A percentile compares a stretch with the other conserved stretches of the same genome.
phyloP scores from a whole-genome alignment of 2,113 vertebrate genomes.

The Dasyornis broadbenti region DNA sequence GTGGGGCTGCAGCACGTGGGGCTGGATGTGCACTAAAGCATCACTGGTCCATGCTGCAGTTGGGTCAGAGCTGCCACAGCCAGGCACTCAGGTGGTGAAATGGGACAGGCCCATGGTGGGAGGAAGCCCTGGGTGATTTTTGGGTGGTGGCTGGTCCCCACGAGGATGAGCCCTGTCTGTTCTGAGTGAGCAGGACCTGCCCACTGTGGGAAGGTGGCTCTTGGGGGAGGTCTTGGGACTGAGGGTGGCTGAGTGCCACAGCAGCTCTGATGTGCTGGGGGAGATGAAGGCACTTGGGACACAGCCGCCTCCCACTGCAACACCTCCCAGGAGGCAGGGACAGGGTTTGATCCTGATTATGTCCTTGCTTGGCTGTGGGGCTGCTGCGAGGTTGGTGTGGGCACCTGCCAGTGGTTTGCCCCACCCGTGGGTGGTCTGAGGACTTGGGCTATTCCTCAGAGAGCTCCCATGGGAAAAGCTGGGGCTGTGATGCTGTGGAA shows the following conservation, averaged over 20 bases:
- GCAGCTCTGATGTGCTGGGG: background rate
- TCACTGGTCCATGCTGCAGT: rapidly evolving
- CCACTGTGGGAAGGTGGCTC: background rate
- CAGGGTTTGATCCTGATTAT: rapidly evolving
- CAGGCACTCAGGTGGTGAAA: background rate
- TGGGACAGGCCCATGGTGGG: rapidly evolving
- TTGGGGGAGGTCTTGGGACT: background rate
- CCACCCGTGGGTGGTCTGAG: background rate
- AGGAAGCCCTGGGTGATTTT: background rate
- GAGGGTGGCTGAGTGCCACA: rapidly evolving
- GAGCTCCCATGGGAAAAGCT: background rate
- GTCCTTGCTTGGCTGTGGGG: background rate
- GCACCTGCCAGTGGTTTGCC: background rate
- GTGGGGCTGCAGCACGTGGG: rapidly evolving
- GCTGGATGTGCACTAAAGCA: background rate
- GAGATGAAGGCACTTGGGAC: background rate
- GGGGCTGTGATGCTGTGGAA: background rate
- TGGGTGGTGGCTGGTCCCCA: background rate
- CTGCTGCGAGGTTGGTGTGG: background rate
- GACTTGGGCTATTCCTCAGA: background rate
- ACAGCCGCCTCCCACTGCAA: background rate
- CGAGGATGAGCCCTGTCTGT: background rate
- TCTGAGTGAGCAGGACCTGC: background rate
- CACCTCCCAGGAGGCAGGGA: background rate
- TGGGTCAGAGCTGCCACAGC: background rate